Percentiles rank a stretch among this genome's conserved stretches.
Evolutionary conservation across 2,888 invertebrate species (phyloP).

Genomic region (Clepsis dumicolana): DNA sequence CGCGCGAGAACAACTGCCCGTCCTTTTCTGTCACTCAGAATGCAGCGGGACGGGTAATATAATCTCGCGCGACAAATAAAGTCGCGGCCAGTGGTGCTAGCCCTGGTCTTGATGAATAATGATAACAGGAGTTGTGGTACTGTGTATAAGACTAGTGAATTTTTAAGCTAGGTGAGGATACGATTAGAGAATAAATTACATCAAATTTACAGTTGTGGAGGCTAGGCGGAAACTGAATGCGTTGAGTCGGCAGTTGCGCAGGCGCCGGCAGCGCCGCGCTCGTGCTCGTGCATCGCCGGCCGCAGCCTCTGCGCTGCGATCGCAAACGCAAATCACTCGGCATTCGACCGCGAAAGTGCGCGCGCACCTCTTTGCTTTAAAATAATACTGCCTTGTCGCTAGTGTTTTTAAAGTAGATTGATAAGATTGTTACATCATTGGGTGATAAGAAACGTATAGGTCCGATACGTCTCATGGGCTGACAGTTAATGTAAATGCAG

Average conservation of each 20-base stretch:
- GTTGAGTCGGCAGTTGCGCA: slow-evolving; percentile 47
- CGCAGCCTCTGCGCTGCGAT: slow-evolving; percentile 51
- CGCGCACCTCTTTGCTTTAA: slow-evolving; percentile 70
- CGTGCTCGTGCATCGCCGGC: slow-evolving; percentile 52
- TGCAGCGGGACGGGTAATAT: no score
- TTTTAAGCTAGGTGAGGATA: no score
- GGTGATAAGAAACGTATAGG: slow-evolving; percentile 77
- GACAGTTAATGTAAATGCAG: slow-evolving; percentile 59
- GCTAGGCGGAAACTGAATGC: slow-evolving; percentile 38
- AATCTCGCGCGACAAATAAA: no score
- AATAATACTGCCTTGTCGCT: slow-evolving; percentile 69
- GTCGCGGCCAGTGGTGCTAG: no score
- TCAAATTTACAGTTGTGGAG: neutral
- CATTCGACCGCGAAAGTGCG: slow-evolving; percentile 70
- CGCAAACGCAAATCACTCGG: slow-evolving; percentile 63
- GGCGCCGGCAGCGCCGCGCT: slow-evolving; percentile 50
- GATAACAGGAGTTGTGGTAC: no score
- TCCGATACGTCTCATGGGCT: slow-evolving; percentile 61
- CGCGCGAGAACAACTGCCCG: no score
- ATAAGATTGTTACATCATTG: slow-evolving; percentile 83
- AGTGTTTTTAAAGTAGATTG: slow-evolving; percentile 75
- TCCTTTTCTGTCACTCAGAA: no score
- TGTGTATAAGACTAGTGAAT: no score
- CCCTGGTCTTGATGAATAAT: no score
- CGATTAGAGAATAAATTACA: no score